phyloP scores from a whole-genome alignment of 2,888 invertebrate genomes.

The Sycophila texana region DNA sequence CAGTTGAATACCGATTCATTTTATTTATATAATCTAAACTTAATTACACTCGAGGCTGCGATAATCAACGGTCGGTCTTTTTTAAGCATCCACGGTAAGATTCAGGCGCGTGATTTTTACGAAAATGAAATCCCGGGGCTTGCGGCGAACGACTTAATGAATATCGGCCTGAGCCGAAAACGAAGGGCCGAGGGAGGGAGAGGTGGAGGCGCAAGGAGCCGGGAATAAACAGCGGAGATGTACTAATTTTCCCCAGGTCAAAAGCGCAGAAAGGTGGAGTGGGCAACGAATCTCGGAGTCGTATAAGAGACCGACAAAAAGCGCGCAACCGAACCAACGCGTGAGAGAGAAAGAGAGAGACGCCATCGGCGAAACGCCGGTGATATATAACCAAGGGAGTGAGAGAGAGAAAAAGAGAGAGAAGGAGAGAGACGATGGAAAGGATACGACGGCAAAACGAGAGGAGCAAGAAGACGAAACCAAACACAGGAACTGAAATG shows the following conservation, averaged over 20 bases:
- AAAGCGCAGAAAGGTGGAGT: slow-evolving; percentile 2
- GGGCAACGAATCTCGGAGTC: slow-evolving; percentile 34
- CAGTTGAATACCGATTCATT: background rate
- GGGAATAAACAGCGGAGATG: slow-evolving; percentile 44
- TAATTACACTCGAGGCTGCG: too few relatives aligned
- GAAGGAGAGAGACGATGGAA: background rate
- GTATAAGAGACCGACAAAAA: slow-evolving; percentile 36
- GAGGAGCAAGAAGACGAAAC: slow-evolving; percentile 17
- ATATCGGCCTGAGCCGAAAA: slow-evolving; percentile 15
- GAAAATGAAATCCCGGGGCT: slow-evolving; percentile 44
- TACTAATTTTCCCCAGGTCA: slow-evolving; percentile 51
- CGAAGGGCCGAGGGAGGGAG: background rate
- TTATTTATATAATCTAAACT: background rate
- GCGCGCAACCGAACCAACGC: background rate
- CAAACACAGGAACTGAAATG: slow-evolving; percentile 30
- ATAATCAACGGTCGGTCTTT: background rate
- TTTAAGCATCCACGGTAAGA: slow-evolving; percentile 34
- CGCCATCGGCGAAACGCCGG: slow-evolving; percentile 1
- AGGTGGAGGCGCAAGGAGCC: background rate
- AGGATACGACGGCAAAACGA: background rate
- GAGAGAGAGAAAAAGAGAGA: slow-evolving; percentile 5
- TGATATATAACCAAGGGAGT: background rate
- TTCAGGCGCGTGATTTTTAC: slow-evolving; percentile 17
- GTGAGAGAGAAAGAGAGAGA: slow-evolving; percentile 4
- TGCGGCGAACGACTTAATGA: slow-evolving; percentile 47